Evolutionary conservation across 2,888 invertebrate genomes (phyloP).

Genomic region (Stramonita haemastoma): DNA sequence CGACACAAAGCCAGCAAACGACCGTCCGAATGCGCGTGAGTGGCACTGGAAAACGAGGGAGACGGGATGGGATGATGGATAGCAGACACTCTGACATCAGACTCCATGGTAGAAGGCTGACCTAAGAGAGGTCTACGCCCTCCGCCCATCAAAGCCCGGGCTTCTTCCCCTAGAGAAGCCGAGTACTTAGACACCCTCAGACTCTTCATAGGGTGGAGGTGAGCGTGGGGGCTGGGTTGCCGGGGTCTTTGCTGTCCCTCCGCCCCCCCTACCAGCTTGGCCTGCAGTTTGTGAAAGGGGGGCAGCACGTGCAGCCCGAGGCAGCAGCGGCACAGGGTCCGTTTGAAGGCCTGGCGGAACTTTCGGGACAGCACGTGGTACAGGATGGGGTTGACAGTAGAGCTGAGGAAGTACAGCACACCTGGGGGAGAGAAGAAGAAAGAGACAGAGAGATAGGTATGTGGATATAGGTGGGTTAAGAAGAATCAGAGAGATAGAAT

Average conservation of each 20-base stretch:
- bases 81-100: conserved; percentile 46
- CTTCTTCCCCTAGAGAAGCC: conserved; percentile 36
- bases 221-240: conserved; percentile 4
- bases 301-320: conserved; percentile 61
- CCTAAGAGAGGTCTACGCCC: background rate
- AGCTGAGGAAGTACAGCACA: conserved; percentile 93
- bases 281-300: conserved; percentile 62
- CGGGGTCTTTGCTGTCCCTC: background rate
- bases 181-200: conserved; percentile 50
- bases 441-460: too few species aligned
- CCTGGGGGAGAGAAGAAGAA: conserved; percentile 79
- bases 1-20: conserved; percentile 51
- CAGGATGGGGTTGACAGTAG: conserved; percentile 94
- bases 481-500: too few species aligned
- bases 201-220: conserved; percentile 43
- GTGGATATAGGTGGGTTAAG: too few species aligned
- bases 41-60: conserved; percentile 43
- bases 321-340: conserved; percentile 76
- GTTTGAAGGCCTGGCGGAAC: conserved; percentile 95
- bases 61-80: conserved; percentile 26
- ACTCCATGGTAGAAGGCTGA: conserved; percentile 48
- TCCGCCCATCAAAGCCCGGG: conserved; percentile 30
- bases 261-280: conserved; percentile 47
- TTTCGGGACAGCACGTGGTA: conserved; percentile 97
- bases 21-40: conserved; percentile 56